A percentile compares a stretch with the other conserved stretches of the same genome.
Evolutionary conservation across 1,140 invertebrate species (phyloP).

Genomic region (Sycophila sp.): DNA sequence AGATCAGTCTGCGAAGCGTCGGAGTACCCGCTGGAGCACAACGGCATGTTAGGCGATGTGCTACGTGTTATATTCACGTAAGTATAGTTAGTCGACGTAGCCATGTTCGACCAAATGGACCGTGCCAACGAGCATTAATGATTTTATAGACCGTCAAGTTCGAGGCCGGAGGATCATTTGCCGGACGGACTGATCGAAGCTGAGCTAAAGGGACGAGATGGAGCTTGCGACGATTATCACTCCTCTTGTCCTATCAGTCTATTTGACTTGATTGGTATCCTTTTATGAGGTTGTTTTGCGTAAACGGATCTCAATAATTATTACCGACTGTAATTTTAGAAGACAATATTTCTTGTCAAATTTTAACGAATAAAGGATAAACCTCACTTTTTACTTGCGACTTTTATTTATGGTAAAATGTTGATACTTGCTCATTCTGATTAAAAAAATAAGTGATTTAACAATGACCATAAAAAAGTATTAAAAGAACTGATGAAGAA

Average conservation of each 20-base stretch:
- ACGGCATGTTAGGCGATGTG: conserved; percentile 55
- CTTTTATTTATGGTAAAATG: too few species aligned
- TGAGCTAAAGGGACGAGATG: conserved; percentile 42
- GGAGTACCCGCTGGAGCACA: conserved; percentile 45
- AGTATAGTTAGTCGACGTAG: conserved; percentile 21
- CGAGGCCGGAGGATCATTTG: conserved; percentile 42
- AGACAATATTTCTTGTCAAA: too few species aligned
- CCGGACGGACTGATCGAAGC: conserved; percentile 45
- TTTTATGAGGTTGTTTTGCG: conserved; percentile 19
- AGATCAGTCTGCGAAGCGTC: conserved; percentile 57
- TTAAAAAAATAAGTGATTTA: too few species aligned
- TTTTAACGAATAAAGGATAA: too few species aligned
- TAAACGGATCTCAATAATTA: too few species aligned
- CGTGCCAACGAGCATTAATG: too few species aligned
- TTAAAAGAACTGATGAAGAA: too few species aligned
- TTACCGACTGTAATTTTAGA: too few species aligned
- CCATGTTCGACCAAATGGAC: too few species aligned
- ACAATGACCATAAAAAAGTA: too few species aligned
- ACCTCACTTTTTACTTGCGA: too few species aligned
- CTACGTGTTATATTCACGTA: conserved; percentile 56
- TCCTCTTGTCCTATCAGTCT: conserved; percentile 45
- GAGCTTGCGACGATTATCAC: conserved; percentile 42
- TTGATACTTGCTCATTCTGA: too few species aligned
- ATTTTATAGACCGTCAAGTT: conserved; percentile 46
- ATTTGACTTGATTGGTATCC: conserved; percentile 47